A percentile compares a stretch with the other conserved stretches of the same genome.
phyloP scores from a whole-genome alignment of 2,113 vertebrate genomes.

The Sylvicapra grimmia region DNA sequence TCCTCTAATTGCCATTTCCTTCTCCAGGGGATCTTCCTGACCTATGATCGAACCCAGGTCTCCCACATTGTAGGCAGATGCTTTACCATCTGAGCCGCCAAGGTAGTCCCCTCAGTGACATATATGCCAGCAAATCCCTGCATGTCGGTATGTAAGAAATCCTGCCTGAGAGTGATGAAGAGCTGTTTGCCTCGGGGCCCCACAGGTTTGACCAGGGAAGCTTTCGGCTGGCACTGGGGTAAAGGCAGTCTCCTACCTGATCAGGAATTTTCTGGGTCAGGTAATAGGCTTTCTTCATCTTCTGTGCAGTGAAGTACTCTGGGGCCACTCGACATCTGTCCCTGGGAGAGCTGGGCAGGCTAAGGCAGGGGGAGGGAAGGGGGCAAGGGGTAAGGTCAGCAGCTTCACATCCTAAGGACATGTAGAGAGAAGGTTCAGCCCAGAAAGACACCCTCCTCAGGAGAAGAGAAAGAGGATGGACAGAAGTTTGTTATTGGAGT shows the following conservation, averaged over 20 bases:
- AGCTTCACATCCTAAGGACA: background rate
- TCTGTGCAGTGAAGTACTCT: slow-evolving; percentile 86
- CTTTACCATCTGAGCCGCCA: background rate
- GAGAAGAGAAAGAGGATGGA: background rate
- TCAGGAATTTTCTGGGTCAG: slow-evolving; percentile 84
- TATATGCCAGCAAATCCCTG: background rate
- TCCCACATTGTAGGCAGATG: background rate
- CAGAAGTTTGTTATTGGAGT: background rate
- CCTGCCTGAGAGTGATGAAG: background rate
- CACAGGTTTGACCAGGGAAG: background rate
- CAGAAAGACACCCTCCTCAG: background rate
- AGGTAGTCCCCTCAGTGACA: background rate
- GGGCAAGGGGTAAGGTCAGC: background rate
- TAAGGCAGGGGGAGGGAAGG: background rate
- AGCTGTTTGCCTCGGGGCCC: background rate
- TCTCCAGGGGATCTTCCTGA: background rate
- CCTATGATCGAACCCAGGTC: background rate
- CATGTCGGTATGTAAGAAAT: background rate
- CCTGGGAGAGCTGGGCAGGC: slow-evolving; percentile 73
- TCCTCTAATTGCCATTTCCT: background rate
- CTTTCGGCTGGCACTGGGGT: background rate
- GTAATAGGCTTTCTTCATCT: slow-evolving; percentile 91
- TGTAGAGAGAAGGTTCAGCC: background rate
- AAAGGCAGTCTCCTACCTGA: slow-evolving; percentile 78
- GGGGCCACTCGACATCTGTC: slow-evolving; percentile 73